A percentile compares a stretch with the other conserved stretches of the same genome.
Evolutionary conservation across 2,797 vertebrate genomes (phyloP).

Genomic region (Carduelis carduelis): DNA sequence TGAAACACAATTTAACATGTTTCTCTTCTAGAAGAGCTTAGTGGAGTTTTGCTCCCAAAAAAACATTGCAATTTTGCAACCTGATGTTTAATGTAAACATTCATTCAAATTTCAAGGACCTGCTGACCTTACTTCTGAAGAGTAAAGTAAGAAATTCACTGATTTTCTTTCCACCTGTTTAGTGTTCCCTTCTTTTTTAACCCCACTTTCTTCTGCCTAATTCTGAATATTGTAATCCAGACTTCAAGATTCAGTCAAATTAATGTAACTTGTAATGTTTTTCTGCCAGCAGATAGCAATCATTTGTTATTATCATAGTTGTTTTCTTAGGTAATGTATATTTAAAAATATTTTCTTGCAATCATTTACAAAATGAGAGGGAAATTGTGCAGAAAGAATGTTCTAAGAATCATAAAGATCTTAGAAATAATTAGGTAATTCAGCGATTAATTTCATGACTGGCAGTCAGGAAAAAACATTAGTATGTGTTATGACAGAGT

Average conservation of each 20-base stretch:
- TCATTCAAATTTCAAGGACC: not conserved
- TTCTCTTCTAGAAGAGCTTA: not conserved
- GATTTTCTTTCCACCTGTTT: not conserved
- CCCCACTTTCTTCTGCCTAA: not conserved
- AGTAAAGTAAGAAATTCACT: not conserved
- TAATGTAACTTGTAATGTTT: not conserved
- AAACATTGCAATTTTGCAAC: not conserved
- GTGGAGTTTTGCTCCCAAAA: not conserved
- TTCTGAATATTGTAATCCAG: not conserved
- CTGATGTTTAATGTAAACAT: not conserved
- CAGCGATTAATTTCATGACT: not conserved
- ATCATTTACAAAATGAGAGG: not conserved
- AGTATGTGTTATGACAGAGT: not conserved
- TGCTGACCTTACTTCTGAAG: not conserved
- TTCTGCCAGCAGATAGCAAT: not conserved
- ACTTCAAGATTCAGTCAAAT: not conserved
- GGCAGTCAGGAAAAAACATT: not conserved
- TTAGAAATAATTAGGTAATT: not conserved
- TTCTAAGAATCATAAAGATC: not conserved
- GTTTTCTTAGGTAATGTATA: not conserved
- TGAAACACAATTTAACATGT: conserved; percentile 20
- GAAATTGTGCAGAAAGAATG: not conserved
- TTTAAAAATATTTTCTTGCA: not conserved
- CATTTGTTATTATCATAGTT: not conserved
- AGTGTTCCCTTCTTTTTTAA: not conserved